phyloP scores from a whole-genome alignment of 2,113 vertebrate genomes.

The Gymnocephalus cernua region DNA sequence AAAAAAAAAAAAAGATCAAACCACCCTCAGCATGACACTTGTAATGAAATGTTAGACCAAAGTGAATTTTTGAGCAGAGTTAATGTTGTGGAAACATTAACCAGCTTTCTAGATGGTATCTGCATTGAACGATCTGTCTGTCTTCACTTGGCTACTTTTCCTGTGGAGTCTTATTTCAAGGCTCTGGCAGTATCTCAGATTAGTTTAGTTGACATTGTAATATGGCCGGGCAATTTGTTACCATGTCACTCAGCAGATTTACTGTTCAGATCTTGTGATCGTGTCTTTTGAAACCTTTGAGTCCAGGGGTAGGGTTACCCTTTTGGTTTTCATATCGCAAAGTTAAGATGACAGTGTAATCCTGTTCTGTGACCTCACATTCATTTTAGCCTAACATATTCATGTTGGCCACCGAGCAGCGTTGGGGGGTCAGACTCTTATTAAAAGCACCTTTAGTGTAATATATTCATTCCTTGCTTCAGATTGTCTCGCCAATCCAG shows the following conservation, averaged over 20 bases:
- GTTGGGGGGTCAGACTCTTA: too few species aligned
- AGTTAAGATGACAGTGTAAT: slow-evolving; percentile 16
- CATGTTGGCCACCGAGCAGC: neutral
- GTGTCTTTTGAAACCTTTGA: slow-evolving; percentile 5
- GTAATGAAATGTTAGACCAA: slow-evolving; percentile 23
- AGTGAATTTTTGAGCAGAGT: slow-evolving; percentile 6
- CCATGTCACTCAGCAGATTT: slow-evolving; percentile 37
- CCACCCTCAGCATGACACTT: slow-evolving; percentile 11
- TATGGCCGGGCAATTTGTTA: slow-evolving; percentile 35
- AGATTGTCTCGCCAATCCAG: neutral
- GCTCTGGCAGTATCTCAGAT: slow-evolving; percentile 47
- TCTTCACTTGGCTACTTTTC: slow-evolving; percentile 44
- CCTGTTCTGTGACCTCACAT: slow-evolving; percentile 22
- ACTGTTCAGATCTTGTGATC: slow-evolving; percentile 25
- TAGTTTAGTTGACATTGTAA: slow-evolving; percentile 35
- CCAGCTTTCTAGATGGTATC: slow-evolving; percentile 59
- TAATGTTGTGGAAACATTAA: slow-evolving; percentile 52
- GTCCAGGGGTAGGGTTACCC: slow-evolving; percentile 2
- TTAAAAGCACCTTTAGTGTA: too few species aligned
- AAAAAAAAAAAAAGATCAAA: slow-evolving; percentile 8
- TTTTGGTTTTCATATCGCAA: slow-evolving; percentile 17
- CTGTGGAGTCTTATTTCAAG: slow-evolving; percentile 64
- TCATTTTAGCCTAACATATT: slow-evolving; percentile 18
- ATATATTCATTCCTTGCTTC: neutral
- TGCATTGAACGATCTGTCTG: slow-evolving; percentile 20